Conservation (phyloP, 2,797 vertebrate species). For the Clarias pachynema region DNA sequence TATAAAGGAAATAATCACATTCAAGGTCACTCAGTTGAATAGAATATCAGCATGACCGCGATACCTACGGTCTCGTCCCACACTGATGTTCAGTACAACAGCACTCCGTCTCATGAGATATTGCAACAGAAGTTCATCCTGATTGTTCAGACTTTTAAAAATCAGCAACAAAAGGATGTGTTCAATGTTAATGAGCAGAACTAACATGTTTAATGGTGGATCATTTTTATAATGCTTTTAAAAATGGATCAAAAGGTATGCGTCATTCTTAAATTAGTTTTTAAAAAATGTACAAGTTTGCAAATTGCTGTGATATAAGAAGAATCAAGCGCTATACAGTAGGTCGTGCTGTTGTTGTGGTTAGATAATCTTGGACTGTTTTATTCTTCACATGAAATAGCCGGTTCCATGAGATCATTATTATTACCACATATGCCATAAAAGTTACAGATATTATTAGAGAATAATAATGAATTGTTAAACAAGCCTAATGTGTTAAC, state of each 20-base stretch:
- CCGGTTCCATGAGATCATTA: not conserved
- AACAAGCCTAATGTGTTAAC: not conserved
- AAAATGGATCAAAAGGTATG: not conserved
- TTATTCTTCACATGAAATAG: not conserved
- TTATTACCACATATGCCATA: not conserved
- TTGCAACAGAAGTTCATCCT: too few relatives aligned
- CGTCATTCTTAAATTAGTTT: not conserved
- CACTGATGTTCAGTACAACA: too few relatives aligned
- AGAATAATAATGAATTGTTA: not conserved
- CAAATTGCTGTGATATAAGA: not conserved
- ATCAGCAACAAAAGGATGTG: not conserved
- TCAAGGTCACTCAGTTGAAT: too few relatives aligned
- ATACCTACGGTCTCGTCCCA: too few relatives aligned
- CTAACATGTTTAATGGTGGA: not conserved
- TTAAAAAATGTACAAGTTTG: not conserved
- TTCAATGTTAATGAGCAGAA: not conserved
- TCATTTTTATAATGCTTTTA: not conserved
- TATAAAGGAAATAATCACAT: too few relatives aligned
- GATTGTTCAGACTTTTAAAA: not conserved
- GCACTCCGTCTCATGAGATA: too few relatives aligned
- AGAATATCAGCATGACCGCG: too few relatives aligned
- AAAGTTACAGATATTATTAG: not conserved
- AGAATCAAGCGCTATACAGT: not conserved
- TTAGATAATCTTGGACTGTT: not conserved
- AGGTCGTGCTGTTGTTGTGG: not conserved